Base-by-base conservation (phyloP, 2,797 vertebrate species). In the Gadopsis bispinosus region DNA sequence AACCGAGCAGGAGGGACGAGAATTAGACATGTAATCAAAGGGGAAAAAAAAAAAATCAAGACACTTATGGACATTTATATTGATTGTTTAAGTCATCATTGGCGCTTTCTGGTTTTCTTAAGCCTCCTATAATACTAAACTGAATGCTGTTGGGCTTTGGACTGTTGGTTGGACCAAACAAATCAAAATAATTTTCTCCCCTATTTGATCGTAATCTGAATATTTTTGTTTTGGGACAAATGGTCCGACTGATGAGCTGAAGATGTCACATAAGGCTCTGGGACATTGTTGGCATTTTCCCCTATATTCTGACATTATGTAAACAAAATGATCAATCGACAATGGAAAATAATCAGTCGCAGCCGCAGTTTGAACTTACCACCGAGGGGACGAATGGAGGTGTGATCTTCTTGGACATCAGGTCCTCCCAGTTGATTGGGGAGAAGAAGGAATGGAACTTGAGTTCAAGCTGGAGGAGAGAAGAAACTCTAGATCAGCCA, bases 391-490 rank as follows among this genome's bases (percentile, higher is more conserved):
- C 26, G 51, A 95, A 96, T 0, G 95, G 95, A 63, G 96, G 95
- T 0, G 78, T 91, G 87, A 96, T 93, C 83, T 93, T 96, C 88
- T 94, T 95, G 58, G 90, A 91, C 95, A 96, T 95, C 83, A 96
- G 94, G 77, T 96, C 95, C 1, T 96, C 95, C 96, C 96, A 96
- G 91, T 95, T 95, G 73, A 96, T 96, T 0, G 96, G 95, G 3
- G 93, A 95, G 79, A 96, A 96, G 93, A 96, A 96, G 58, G 90
- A 87, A 61, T 96, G 96, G 67, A 74, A 85, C 87, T 95, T 93
- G 33, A 96, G 90, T 71, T 96, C 96, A 66, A 95, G 76, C 96
- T 96, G 85, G 1, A 85, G 77, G 9, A 56, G 43, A 60, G 62
- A 7, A 76, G 5, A 83, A 65, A 19, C 4, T 53, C 5, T 2